A percentile compares a stretch with the other conserved stretches of the same genome.
Evolutionary conservation across 2,888 invertebrate species (phyloP).

Genomic region (Cotesia congregata): DNA sequence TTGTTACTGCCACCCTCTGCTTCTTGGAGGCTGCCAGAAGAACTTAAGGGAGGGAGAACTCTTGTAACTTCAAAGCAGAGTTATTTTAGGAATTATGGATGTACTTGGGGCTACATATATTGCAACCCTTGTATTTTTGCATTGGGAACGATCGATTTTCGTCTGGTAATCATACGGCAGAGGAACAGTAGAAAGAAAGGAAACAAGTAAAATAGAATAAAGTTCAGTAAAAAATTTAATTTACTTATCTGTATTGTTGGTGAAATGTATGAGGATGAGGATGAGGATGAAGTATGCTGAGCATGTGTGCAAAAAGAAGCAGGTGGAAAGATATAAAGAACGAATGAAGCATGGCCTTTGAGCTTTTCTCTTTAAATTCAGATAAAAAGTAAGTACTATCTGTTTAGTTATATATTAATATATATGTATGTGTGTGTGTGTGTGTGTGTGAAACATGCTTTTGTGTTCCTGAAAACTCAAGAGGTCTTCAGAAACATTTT

Average conservation of each 20-base stretch:
- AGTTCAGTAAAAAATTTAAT: constrained; percentile 14
- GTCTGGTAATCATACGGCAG: background rate
- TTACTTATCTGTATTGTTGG: constrained; percentile 7
- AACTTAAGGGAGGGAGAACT: constrained; percentile 1
- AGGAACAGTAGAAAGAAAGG: background rate
- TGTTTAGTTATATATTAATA: background rate
- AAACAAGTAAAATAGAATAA: too few relatives aligned
- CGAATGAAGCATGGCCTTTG: background rate
- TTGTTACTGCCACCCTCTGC: constrained; percentile 5
- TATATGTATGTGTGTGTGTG: too few relatives aligned
- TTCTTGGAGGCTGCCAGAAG: background rate
- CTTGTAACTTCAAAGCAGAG: constrained; percentile 43
- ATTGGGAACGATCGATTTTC: constrained; percentile 15
- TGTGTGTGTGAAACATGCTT: background rate
- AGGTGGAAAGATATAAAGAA: background rate
- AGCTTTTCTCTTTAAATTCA: background rate
- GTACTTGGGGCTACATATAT: background rate
- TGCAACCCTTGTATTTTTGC: background rate
- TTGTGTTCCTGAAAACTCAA: background rate
- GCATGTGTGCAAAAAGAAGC: background rate
- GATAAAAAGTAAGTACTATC: background rate
- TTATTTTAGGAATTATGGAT: constrained; percentile 44
- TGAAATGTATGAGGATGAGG: background rate
- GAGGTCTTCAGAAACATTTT: constrained; percentile 13
- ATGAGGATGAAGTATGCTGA: background rate